Evolutionary conservation across 2,113 vertebrate species (phyloP), one percentile per base, ranked within the genome.

Genomic region (Neolamprologus kungweensis): DNA sequence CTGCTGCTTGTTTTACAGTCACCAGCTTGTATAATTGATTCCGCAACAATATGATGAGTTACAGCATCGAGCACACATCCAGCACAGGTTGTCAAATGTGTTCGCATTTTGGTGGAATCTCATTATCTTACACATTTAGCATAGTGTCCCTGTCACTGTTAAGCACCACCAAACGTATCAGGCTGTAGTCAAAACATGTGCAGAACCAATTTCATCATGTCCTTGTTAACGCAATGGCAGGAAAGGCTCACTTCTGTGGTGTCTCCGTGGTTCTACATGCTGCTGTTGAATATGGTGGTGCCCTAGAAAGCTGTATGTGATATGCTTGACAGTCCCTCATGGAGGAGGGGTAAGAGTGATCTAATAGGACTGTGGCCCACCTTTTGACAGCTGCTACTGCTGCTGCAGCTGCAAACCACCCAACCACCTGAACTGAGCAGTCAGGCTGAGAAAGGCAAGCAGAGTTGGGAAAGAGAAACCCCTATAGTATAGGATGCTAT

Each of bases 301-400:
- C 73, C 94, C 94, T 92, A 92, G 91, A 94, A 96, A 94, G 88
- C 89, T 57, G 68, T 28, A 45, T 93, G 50, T 91, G 90, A 94
- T 88, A 78, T 79, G 85, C 91, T 92, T 87, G 85, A 85, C 90
- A 87, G 93, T 88, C 68, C 50, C 51, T 89, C 80, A 63, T 96
- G 95, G 93, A 96, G 94, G 96, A 96, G 91, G 95, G 94, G 93
- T 87, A 53, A 75, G 40, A 85, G 87, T 33, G 90, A 92, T 91
- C 80, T 91, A 90, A 95, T 93, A 92, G 86, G 89, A 90, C 93
- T 88, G 89, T 87, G 84, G 88, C 90, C 80, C 90, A 93, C 93
- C 94, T 94, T 93, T 91, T 91, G 91, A 94, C 93, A 93, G 90
- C 92, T 93, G 93, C 91, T 88, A 85, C 88, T 86, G 86, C 90